Conservation (phyloP, 2,888 invertebrate species). For the Leuctra nigra region DNA sequence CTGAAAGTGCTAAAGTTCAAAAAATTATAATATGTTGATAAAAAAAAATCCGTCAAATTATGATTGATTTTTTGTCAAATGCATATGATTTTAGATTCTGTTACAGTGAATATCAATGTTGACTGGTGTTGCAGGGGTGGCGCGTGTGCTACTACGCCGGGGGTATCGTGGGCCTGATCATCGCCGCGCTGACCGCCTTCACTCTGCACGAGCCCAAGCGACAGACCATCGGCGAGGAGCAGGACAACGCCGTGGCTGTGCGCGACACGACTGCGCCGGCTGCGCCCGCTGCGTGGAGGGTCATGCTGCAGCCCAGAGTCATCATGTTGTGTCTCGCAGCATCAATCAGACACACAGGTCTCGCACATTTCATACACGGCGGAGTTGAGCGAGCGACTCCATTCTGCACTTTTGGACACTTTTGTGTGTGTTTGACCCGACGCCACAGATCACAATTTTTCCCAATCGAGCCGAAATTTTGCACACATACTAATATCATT, state of each 20-base stretch:
- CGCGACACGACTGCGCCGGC: neutral
- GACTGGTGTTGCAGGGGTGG: constrained; percentile 57
- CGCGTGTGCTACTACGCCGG: constrained; percentile 74
- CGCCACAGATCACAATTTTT: too few species aligned
- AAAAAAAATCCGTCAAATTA: too few species aligned
- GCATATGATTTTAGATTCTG: too few species aligned
- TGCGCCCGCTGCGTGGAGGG: constrained; percentile 57
- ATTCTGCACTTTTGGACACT: neutral
- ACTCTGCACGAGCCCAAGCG: constrained; percentile 72
- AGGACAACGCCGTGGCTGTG: constrained; percentile 37
- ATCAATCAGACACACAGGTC: constrained; percentile 79
- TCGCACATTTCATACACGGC: constrained; percentile 29
- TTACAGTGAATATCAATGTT: neutral
- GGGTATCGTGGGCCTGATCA: constrained; percentile 65
- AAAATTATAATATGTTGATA: too few species aligned
- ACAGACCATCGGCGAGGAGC: constrained; percentile 65
- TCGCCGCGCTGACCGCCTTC: constrained; percentile 63
- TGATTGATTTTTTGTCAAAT: too few species aligned
- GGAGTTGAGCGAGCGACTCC: neutral
- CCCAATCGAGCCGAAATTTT: too few species aligned
- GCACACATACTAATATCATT: too few species aligned
- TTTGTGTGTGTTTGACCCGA: too few species aligned
- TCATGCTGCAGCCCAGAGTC: constrained; percentile 69
- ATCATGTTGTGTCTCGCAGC: constrained; percentile 78
- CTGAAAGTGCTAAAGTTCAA: too few species aligned